Conservation (phyloP, 2,888 invertebrate species). For the Tyria jacobaeae region DNA sequence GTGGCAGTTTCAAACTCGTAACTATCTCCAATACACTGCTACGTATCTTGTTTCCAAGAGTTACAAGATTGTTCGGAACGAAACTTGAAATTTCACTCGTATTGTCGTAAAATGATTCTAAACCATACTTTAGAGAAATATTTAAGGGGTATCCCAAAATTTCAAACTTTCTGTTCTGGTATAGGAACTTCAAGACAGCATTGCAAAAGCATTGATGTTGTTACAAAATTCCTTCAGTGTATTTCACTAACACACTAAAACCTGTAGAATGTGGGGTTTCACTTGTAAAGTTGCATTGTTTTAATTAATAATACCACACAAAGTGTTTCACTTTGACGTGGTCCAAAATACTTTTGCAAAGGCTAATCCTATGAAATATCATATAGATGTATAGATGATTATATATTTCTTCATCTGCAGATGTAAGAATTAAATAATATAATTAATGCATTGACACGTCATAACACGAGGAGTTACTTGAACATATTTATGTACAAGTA, state of each 20-base stretch:
- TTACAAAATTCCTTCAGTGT: conserved; percentile 41
- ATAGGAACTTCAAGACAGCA: conserved; percentile 18
- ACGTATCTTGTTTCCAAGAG: conserved; percentile 8
- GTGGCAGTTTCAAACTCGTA: conserved; percentile 14
- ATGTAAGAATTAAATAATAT: too few species aligned
- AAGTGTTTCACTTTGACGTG: too few species aligned
- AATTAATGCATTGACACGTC: too few species aligned
- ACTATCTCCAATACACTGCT: conserved; percentile 3
- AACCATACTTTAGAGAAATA: conserved; percentile 34
- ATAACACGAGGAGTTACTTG: too few species aligned
- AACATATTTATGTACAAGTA: too few species aligned
- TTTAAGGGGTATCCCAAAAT: conserved; percentile 39
- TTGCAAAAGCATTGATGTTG: conserved; percentile 47
- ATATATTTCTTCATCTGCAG: too few species aligned
- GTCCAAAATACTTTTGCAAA: too few species aligned
- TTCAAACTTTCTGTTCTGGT: conserved; percentile 51
- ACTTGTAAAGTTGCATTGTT: too few species aligned
- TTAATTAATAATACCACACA: too few species aligned
- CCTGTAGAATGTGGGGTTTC: too few species aligned
- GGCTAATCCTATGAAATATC: too few species aligned
- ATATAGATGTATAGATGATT: too few species aligned
- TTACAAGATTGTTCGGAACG: conserved; percentile 37
- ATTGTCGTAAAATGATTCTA: conserved; percentile 33
- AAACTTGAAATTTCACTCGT: conserved; percentile 17
- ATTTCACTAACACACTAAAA: conserved; percentile 32